These are phyloP conservation scores for Catamblyrhynchus diadema DNA, from an alignment of 2,797 vertebrate genomes.

Conservation along the genomic window DNA sequence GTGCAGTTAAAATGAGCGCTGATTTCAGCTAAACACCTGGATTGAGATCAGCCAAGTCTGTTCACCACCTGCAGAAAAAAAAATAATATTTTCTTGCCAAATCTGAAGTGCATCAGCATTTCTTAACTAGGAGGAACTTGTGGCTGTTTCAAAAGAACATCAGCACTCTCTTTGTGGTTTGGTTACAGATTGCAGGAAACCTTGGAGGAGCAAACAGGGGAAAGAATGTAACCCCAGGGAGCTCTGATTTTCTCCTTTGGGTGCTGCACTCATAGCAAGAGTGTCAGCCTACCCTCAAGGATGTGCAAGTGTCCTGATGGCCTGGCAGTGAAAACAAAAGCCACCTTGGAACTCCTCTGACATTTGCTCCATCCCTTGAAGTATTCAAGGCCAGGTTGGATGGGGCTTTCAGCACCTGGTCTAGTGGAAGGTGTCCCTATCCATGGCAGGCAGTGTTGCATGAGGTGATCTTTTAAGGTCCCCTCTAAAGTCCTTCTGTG, in stretches of 20 bases:
- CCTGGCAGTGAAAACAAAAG: background rate
- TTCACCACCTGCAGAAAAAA: background rate
- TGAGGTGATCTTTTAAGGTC: background rate
- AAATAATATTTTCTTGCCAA: background rate
- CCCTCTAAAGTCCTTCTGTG: background rate
- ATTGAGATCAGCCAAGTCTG: background rate
- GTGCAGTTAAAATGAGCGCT: background rate
- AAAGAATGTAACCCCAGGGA: background rate
- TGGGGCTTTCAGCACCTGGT: background rate
- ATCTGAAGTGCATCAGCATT: background rate
- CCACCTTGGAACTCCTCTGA: background rate
- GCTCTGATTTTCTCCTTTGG: background rate
- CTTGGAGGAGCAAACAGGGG: accelerated
- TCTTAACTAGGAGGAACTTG: background rate
- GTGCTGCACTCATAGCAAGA: background rate
- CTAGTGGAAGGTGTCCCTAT: background rate
- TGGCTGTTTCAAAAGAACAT: background rate
- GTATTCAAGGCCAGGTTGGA: background rate
- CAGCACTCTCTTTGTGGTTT: background rate
- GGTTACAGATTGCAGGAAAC: background rate
- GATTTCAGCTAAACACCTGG: background rate
- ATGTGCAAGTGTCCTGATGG: background rate
- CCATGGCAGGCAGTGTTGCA: background rate
- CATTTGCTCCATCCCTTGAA: background rate
- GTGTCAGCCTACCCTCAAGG: background rate